Evolutionary conservation across 2,888 invertebrate genomes (phyloP), one percentile per base, ranked within the genome.

Genomic region (Melanotus villosus): DNA sequence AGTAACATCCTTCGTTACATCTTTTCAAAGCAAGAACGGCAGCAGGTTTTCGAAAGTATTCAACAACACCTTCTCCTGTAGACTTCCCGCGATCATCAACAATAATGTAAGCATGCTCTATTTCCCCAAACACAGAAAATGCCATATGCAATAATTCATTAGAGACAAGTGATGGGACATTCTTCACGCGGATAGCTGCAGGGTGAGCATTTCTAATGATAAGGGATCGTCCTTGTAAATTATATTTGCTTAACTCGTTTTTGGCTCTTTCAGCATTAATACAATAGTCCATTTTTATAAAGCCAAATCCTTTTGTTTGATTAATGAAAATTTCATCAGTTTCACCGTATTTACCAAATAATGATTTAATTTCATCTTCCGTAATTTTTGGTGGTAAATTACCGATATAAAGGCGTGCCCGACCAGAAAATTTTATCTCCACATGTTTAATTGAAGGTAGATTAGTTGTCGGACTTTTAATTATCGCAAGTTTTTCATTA

Each of bases 41-140:
- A 71, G 93, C 93, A 14, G 95, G 94, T 85, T 98, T 99, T 45
- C 97, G 90, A 0, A 93, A 91, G 85, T 93, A 99, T 82, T 99
- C 99, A 10, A 99, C 93, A 66, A 98, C 93, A 26, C 98, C 99
- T 85, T 99, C 98, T 3, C 98, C 97, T 19, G 94, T 91, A n/a
- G 96, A 92, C 83, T 96, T 95, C 62, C 99, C 99, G 80, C 98
- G 91, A 80, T 99, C 99, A 84, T 99, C 99, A 18, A 98, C 98
- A 77, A 93, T 90, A 0, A 99, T 97, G 72, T 95, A 91, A 1
- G 98, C 98, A 63, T 95, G 89, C 84, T 99, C 99, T 18, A 88
- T 88, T 73, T 95, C 95, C 1, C 97, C 97, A 81, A 97, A 97
- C 12, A 96, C 91, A 75, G 92, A 91, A 83, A 97, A 97, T 0